phyloP scores from a whole-genome alignment of 2,797 vertebrate genomes.

The Uromys caudimaculatus region DNA sequence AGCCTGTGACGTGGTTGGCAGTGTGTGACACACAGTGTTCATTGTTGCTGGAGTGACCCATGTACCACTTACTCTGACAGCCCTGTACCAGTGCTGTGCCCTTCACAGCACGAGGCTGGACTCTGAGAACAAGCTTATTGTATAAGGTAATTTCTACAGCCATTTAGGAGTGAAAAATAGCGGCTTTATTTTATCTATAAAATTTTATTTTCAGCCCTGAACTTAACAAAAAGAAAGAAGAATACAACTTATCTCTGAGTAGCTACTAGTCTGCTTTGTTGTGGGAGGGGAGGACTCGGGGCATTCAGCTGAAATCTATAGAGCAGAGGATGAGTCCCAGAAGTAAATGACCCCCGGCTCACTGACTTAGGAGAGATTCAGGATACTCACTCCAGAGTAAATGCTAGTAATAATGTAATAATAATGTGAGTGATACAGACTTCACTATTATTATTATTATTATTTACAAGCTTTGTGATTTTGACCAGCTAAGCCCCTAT shows the following conservation, averaged over 20 bases:
- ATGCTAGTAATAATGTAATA: slow-evolving; percentile 12
- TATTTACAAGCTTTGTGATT: slow-evolving; percentile 15
- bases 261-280: not conserved
- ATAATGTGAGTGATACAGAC: not conserved
- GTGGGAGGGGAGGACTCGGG: not conserved
- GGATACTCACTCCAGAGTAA: not conserved
- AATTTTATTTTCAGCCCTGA: slow-evolving; percentile 3
- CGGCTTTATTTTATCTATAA: slow-evolving; percentile 5
- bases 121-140: slow-evolving; percentile 37
- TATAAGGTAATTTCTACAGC: slow-evolving; percentile 31
- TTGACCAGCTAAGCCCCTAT: slow-evolving; percentile 26
- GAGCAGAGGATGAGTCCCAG: not conserved
- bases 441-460: not conserved
- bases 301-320: slow-evolving; percentile 44
- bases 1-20: not conserved
- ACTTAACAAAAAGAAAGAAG: not conserved
- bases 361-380: not conserved
- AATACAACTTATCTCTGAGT: not conserved
- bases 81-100: not conserved
- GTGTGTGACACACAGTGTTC: not conserved
- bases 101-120: slow-evolving; percentile 13
- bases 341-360: not conserved
- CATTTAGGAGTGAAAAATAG: not conserved
- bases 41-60: slow-evolving; percentile 2
- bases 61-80: not conserved